Evolutionary conservation across 2,113 vertebrate species (phyloP).

Genomic region (Onychorhynchus coronatus): DNA sequence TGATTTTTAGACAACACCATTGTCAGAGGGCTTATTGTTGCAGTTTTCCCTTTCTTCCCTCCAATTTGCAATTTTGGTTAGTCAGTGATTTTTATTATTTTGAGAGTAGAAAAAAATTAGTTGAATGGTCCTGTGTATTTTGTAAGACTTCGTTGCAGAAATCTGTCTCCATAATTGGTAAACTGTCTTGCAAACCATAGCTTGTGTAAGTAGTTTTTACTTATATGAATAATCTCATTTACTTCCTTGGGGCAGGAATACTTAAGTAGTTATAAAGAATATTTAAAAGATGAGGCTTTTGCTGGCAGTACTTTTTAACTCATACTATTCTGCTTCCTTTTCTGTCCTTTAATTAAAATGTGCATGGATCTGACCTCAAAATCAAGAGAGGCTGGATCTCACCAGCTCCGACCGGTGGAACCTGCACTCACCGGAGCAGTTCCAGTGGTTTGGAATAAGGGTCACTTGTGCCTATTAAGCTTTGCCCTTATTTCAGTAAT

Average conservation of each 20-base stretch:
- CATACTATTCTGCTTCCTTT: background rate
- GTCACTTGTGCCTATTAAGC: background rate
- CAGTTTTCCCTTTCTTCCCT: background rate
- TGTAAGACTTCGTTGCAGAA: background rate
- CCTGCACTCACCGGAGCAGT: background rate
- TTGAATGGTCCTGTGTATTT: background rate
- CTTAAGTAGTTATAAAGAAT: constrained; percentile 3
- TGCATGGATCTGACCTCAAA: background rate
- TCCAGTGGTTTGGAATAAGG: background rate
- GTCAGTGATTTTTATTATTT: background rate
- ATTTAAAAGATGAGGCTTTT: constrained; percentile 28
- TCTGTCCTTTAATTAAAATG: constrained; percentile 9
- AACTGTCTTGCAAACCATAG: background rate
- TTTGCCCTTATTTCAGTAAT: background rate
- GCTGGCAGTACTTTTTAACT: background rate
- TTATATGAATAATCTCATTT: constrained; percentile 17
- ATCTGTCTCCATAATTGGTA: background rate
- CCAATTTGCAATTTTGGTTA: background rate
- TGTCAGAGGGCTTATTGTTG: background rate
- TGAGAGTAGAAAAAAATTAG: background rate
- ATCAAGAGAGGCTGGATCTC: background rate
- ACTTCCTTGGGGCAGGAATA: constrained; percentile 33
- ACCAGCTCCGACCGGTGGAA: background rate
- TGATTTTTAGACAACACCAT: background rate
- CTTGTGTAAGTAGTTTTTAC: constrained; percentile 24